Evolutionary conservation across 2,113 vertebrate genomes (phyloP), one percentile per base, ranked within the genome.

Genomic region (Ameiurus melas): DNA sequence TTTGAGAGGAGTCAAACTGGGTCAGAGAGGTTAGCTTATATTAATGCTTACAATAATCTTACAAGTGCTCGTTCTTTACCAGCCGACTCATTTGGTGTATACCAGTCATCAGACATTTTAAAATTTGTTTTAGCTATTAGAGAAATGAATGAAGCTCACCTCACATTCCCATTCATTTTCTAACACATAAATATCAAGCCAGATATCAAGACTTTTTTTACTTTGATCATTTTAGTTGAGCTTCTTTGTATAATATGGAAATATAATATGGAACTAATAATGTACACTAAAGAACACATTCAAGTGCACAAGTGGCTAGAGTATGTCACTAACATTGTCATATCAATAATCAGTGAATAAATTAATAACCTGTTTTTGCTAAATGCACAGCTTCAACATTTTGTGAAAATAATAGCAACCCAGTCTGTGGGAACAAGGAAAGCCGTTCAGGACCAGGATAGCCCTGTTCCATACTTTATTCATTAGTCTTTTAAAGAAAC

Each of bases 371-470:
- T 33, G 51, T 43, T 91, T 91, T 87, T 91, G 81, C 86, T 20
- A 39, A 84, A 84, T 25, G 7, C 16, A 77, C 25, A 51, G 57
- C 43, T 77, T 62, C 84, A 27, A 58, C 51, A 87, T 78, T 91
- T 87, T 87, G 86, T 91, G 80, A 85, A 92, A 91, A 92, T 91
- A 88, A 90, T 85, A 62, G 88, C 87, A 88, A 84, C 87, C 87
- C 86, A 36, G 84, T 92, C 51, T 88, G 70, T 90, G 89, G 73
- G 79, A 87, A 87, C 86, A 90, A 92, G 90, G 79, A 88, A 16
- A 39, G 58, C 81, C 78, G 78, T 92, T 91, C 90, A 91, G 92
- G 91, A 93, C 68, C 39, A 68, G 86, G 33, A 81, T 85, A 83
- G 78, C 81, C 9, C 4, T 25, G 51, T 64, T 39, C 68, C 87